Conservation (phyloP, 2,797 vertebrate genomes). For the Hybognathus amarus region DNA sequence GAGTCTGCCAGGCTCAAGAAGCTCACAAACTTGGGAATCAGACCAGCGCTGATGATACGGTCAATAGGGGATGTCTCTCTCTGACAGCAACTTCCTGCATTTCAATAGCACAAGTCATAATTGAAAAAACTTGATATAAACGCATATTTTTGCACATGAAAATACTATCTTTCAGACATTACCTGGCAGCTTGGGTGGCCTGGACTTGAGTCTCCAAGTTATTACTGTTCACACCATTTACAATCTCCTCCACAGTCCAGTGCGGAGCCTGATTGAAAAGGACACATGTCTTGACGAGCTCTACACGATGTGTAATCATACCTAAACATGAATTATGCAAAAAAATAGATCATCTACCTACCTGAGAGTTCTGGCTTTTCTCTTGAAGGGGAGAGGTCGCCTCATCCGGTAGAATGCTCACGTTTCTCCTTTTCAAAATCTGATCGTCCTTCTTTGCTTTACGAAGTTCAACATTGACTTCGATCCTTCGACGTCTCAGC, state of each 20-base stretch:
- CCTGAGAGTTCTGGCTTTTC: conserved; percentile 86
- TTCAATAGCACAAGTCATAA: background rate
- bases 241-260: conserved; percentile 94
- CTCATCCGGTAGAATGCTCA: conserved; percentile 86
- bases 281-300: background rate
- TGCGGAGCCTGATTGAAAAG: conserved; percentile 75
- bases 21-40: conserved; percentile 90
- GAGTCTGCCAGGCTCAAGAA: conserved; percentile 84
- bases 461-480: conserved; percentile 95
- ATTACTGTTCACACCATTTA: conserved; percentile 82
- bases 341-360: conserved; percentile 50
- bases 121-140: background rate
- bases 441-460: conserved; percentile 98
- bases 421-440: conserved; percentile 95
- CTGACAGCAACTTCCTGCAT: conserved; percentile 92
- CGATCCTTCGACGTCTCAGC: conserved; percentile 89
- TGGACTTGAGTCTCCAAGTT: conserved; percentile 87
- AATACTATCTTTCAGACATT: conserved; percentile 3
- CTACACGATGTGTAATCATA: background rate
- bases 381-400: conserved; percentile 94
- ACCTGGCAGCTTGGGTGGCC: conserved; percentile 96
- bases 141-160: background rate
- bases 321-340: background rate
- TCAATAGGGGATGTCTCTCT: conserved; percentile 96
- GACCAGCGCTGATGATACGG: conserved; percentile 87